Evolutionary conservation across 2,113 vertebrate genomes (phyloP).

Genomic region (Bothrops jararaca): DNA sequence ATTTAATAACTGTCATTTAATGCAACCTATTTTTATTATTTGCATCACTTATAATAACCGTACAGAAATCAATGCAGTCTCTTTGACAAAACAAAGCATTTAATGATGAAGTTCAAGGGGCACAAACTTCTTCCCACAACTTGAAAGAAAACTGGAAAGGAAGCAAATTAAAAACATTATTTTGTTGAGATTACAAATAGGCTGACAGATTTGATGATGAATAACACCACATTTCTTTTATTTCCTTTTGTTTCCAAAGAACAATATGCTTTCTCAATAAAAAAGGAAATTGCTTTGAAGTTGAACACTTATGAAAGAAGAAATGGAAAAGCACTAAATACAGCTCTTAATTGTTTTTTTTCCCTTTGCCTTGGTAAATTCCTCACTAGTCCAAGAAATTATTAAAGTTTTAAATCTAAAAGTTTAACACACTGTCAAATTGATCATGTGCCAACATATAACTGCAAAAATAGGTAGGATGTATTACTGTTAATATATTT

Average conservation of each 20-base stretch:
- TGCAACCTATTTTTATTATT: conserved; percentile 49
- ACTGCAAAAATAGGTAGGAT: background rate
- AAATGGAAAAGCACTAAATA: conserved; percentile 45
- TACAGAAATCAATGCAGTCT: conserved; percentile 53
- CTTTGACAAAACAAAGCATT: conserved; percentile 35
- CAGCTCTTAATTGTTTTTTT: conserved; percentile 17
- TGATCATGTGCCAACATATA: background rate
- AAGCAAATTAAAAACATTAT: conserved; percentile 51
- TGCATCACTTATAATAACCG: conserved; percentile 48
- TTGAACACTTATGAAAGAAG: conserved; percentile 21
- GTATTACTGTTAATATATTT: background rate
- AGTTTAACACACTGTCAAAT: background rate
- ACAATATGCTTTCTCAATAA: conserved; percentile 39
- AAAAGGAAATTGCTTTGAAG: conserved; percentile 49
- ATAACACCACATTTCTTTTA: conserved; percentile 22
- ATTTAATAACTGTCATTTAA: conserved; percentile 31
- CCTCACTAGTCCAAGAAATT: background rate
- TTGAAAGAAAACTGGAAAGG: conserved; percentile 31
- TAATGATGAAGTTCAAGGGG: conserved; percentile 39
- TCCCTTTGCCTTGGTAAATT: background rate
- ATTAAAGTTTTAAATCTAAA: background rate
- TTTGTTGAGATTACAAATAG: conserved; percentile 47
- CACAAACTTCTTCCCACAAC: conserved; percentile 47
- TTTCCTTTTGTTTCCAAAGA: conserved; percentile 46
- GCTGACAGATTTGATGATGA: conserved; percentile 43